A percentile compares a stretch with the other conserved stretches of the same genome.
Conservation (phyloP, 2,888 invertebrate species). For the Stenurella melanura region DNA sequence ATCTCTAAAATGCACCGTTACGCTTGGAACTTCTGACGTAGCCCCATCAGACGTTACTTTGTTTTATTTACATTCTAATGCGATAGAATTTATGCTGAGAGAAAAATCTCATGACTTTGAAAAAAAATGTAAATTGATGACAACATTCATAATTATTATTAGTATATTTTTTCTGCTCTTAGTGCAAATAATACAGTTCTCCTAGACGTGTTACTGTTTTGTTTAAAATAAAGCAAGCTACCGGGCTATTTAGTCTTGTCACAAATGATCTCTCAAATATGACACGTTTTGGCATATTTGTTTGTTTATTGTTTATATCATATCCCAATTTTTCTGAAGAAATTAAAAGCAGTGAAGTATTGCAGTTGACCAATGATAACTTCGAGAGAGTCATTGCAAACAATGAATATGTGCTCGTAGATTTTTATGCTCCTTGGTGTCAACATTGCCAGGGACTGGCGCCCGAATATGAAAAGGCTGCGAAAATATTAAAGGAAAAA, state of each 20-base stretch:
- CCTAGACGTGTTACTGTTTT: no score
- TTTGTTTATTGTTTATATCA: constrained; percentile 13
- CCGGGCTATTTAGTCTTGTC: background rate
- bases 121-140: no score
- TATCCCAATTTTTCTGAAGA: background rate
- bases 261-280: constrained; percentile 8
- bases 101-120: no score
- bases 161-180: no score
- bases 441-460: constrained; percentile 91
- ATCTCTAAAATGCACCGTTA: no score
- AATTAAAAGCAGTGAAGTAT: constrained; percentile 10
- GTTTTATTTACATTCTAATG: no score
- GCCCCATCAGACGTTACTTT: no score
- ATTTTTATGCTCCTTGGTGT: constrained; percentile 95
- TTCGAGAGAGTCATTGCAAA: constrained; percentile 36
- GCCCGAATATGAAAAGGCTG: constrained; percentile 89
- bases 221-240: no score
- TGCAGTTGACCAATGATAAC: constrained; percentile 41
- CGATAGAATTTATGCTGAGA: no score
- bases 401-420: constrained; percentile 47
- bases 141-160: no score
- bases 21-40: no score
- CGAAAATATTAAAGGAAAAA: constrained; percentile 82
- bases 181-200: no score
- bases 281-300: constrained; percentile 6